phyloP scores from a whole-genome alignment of 2,113 vertebrate species.

The Melospiza georgiana region DNA sequence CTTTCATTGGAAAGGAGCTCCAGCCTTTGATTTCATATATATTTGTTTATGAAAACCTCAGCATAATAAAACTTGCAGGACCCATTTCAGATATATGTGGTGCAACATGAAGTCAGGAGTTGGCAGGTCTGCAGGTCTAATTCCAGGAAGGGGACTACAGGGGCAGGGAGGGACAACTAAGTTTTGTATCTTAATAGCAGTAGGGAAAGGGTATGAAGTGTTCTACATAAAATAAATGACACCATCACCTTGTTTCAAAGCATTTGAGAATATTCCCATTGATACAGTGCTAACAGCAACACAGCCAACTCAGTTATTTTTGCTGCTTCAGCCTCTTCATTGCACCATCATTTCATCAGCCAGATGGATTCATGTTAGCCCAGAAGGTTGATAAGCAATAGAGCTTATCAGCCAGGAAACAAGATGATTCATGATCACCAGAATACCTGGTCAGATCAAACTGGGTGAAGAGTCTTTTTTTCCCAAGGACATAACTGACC shows the following conservation, averaged over 20 bases:
- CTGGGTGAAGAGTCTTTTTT: background rate
- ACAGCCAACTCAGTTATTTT: background rate
- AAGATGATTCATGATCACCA: background rate
- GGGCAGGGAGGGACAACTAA: background rate
- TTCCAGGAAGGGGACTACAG: background rate
- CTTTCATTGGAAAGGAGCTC: background rate
- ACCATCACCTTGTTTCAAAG: background rate
- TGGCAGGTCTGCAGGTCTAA: background rate
- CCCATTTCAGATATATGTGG: fast-evolving
- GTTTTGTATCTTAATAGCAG: background rate
- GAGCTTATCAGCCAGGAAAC: background rate
- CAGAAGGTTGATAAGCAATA: background rate
- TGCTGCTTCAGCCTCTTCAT: background rate
- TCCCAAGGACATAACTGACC: background rate
- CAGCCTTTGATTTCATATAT: background rate
- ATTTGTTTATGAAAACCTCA: background rate
- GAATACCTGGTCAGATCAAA: background rate
- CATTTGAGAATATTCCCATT: background rate
- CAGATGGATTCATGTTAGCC: background rate
- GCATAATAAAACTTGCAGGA: background rate
- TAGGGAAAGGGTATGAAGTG: background rate
- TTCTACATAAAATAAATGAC: background rate
- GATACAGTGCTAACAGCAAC: background rate
- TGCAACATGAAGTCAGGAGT: background rate
- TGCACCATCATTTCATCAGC: background rate